Evolutionary conservation across 2,797 vertebrate genomes (phyloP), one percentile per base, ranked within the genome.

Genomic region (Megalops cyprinoides): DNA sequence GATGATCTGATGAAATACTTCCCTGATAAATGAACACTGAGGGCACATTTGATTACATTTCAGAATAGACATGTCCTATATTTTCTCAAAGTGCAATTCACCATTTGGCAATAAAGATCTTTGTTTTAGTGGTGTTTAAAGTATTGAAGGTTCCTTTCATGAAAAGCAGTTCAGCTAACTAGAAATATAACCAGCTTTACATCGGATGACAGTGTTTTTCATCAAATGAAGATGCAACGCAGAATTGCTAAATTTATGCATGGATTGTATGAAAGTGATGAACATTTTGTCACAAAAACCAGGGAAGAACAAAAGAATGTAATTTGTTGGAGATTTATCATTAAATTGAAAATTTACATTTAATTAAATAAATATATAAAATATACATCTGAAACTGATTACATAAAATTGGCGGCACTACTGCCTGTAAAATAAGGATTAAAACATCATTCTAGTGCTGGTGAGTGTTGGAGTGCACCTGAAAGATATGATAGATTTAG

Each of bases 101-200:
- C 74, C 14, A 51, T 51, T 53, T 49, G 49, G 49, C 31, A 9
- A 20, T 51, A 74, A 10, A 75, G 46, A 75, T 51, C 28, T 75
- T 75, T 42, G 51, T 51, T 75, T 75, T 75, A 53, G 37, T 71
- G 39, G 67, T 44, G n/a, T 44, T 71, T 71, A 44, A 42, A 71
- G 67, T 39, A 71, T 39, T 14, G 67, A 71, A 39, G 20, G 67
- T 51, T 75, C 48, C 48, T 75, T 48, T 53, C 51, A 51, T 74
- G 28, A 25, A 65, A 53, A 7, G 46, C 44, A 31, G 46, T 48
- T 53, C 28, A 4, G 31, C 49, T 51, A 53, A 51, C 46, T 49
- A 31, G 46, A 51, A 75, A 28, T 46, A 3, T 44, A 71, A 42
- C 67, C 39, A 71, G 39, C 67, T 42, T 39, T 39, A 71, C 67